phyloP scores from a whole-genome alignment of 1,140 invertebrate species.

The Conus ventricosus region DNA sequence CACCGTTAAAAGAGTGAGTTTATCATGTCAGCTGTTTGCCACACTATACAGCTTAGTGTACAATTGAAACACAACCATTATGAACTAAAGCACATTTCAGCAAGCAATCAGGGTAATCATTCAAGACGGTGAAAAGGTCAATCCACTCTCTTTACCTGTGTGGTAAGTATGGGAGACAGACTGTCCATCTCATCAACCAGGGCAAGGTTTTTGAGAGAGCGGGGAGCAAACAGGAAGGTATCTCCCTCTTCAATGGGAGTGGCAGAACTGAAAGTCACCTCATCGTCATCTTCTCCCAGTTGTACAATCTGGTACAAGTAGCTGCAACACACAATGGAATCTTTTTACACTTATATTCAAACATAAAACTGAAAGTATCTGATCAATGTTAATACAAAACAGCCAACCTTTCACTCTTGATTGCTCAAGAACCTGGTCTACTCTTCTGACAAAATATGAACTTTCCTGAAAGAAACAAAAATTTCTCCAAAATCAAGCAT shows the following conservation, averaged over 20 bases:
- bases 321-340: constrained; percentile 77
- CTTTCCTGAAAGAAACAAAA: too few relatives aligned
- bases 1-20: neutral
- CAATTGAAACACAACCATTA: too few relatives aligned
- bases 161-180: constrained; percentile 93
- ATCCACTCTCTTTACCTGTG: constrained; percentile 79
- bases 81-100: too few relatives aligned
- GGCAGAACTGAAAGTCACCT: constrained; percentile 98
- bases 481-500: too few relatives aligned
- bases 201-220: constrained; percentile 95
- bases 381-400: neutral
- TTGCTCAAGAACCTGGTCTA: neutral
- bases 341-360: neutral
- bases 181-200: constrained; percentile 99
- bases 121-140: neutral
- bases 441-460: too few relatives aligned
- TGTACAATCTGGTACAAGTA: constrained; percentile 99
- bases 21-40: too few relatives aligned
- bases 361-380: neutral
- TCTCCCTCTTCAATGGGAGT: constrained; percentile 99
- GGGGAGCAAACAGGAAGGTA: constrained; percentile 98
- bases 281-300: constrained; percentile 99
- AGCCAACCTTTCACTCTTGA: neutral
- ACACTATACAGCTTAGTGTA: too few relatives aligned
- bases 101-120: too few relatives aligned